Percentiles rank a stretch among this genome's conserved stretches.
phyloP scores from a whole-genome alignment of 2,888 invertebrate species.

The Acleris laterana region DNA sequence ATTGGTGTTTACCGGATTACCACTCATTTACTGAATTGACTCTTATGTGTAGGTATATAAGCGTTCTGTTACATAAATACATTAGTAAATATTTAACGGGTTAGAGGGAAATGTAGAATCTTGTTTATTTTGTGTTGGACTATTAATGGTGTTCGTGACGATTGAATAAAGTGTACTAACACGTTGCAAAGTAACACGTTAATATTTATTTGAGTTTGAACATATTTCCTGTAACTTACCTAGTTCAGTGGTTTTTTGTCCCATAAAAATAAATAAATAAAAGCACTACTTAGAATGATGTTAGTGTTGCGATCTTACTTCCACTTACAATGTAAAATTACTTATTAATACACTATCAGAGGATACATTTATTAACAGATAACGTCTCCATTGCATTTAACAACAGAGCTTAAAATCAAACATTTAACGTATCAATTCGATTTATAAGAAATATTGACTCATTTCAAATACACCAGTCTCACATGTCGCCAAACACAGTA shows the following conservation, averaged over 20 bases:
- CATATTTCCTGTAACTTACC: no score
- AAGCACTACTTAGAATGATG: constrained; percentile 8
- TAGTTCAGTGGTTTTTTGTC: no score
- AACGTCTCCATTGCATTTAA: no score
- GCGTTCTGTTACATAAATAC: not conserved
- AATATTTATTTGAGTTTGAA: constrained; percentile 5
- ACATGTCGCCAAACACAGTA: no score
- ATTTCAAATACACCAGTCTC: no score
- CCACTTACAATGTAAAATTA: constrained; percentile 26
- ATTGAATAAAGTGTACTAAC: no score
- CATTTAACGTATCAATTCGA: no score
- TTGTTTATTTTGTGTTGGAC: not conserved
- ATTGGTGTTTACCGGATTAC: constrained; percentile 30
- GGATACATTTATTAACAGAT: constrained; percentile 50
- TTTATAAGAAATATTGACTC: no score
- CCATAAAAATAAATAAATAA: no score
- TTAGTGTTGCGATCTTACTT: not conserved
- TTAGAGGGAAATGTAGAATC: not conserved
- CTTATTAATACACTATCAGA: constrained; percentile 46
- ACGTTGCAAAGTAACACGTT: not conserved
- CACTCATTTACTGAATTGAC: constrained; percentile 30
- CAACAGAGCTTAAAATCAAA: no score
- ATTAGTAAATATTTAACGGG: not conserved
- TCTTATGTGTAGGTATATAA: constrained; percentile 11
- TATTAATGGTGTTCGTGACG: no score